Evolutionary conservation across 1,140 invertebrate species (phyloP).

Genomic region (Polyergus mexicanus): DNA sequence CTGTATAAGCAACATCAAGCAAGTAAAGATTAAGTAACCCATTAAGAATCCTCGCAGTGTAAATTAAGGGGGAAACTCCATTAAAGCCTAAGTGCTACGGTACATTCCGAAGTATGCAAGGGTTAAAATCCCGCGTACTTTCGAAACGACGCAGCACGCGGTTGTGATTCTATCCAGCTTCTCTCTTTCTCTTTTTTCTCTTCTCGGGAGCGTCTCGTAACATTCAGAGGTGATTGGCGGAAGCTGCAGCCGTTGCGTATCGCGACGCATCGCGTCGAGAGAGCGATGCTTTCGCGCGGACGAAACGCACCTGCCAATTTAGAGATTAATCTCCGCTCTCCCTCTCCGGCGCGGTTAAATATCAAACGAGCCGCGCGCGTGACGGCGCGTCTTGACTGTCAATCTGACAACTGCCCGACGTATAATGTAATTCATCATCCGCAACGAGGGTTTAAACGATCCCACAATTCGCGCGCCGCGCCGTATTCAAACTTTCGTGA

Average conservation of each 20-base stretch:
- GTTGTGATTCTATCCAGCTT: no score
- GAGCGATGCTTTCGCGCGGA: not conserved
- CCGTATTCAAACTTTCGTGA: not conserved
- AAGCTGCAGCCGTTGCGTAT: not conserved
- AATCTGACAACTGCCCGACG: conserved; percentile 62
- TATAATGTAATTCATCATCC: conserved; percentile 44
- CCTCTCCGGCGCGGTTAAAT: not conserved
- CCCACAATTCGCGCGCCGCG: not conserved
- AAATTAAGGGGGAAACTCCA: conserved; percentile 11
- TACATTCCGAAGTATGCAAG: conserved; percentile 14
- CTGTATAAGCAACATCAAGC: not conserved
- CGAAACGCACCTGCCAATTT: conserved; percentile 68
- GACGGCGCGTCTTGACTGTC: conserved; percentile 62
- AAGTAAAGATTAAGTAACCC: conserved; percentile 11
- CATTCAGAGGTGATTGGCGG: not conserved
- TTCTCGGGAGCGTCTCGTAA: not conserved
- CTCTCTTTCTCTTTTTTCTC: not conserved
- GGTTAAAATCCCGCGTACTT: conserved; percentile 27
- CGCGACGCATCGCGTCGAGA: not conserved
- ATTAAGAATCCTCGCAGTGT: conserved; percentile 16
- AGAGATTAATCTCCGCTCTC: conserved; percentile 45
- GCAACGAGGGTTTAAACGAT: not conserved
- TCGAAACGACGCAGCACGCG: not conserved
- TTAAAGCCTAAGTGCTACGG: conserved; percentile 36
- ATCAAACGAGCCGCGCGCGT: conserved; percentile 66